Conservation (phyloP, 2,113 vertebrate species). For the Phaethornis superciliosus region DNA sequence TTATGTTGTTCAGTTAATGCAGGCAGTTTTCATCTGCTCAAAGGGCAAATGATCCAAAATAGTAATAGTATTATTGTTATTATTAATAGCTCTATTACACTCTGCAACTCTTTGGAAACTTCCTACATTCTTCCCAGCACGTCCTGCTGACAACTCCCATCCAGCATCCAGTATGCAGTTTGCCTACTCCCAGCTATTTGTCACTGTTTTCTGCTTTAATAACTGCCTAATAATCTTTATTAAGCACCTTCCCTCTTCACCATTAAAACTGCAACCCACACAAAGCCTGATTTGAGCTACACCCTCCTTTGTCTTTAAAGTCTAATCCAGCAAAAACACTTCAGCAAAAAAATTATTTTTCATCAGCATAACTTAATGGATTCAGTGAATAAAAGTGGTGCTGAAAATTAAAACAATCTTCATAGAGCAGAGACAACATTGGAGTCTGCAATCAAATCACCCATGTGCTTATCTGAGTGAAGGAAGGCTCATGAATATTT, state of each 20-base stretch:
- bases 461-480: neutral
- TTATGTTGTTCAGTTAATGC: fast-evolving
- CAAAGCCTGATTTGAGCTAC: neutral
- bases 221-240: neutral
- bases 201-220: neutral
- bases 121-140: neutral
- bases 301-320: slow-evolving; percentile 17
- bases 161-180: neutral
- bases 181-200: neutral
- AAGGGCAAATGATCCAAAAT: neutral
- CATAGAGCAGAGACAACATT: neutral
- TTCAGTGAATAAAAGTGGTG: neutral
- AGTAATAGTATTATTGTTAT: no score
- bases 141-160: neutral
- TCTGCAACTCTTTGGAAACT: neutral
- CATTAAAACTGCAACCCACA: slow-evolving; percentile 3
- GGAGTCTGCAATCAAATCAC: neutral
- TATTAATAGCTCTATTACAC: neutral
- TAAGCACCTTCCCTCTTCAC: neutral
- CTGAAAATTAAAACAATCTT: neutral
- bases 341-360: slow-evolving; percentile 20
- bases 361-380: neutral
- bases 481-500: slow-evolving; percentile 15
- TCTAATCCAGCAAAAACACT: slow-evolving; percentile 31
- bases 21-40: fast-evolving